These are phyloP conservation scores for Aurelia sp. DNA, from an alignment of 30 jellyfish, hydroid and myxozoan species.

Conservation along the genomic window DNA sequence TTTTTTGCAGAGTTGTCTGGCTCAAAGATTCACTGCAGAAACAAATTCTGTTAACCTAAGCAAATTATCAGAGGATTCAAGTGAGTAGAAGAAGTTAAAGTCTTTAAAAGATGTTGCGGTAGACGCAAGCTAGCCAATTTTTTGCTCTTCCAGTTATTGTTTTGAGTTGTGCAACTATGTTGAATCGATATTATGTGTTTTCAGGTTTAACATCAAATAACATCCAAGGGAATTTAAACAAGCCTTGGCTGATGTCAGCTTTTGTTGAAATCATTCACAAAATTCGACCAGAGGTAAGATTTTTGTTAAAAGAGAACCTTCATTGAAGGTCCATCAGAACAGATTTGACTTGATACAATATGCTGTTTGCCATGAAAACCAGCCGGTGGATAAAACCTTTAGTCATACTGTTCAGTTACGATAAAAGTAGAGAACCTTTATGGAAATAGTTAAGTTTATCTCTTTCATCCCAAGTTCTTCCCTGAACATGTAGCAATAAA, in stretches of 20 bases:
- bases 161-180: not conserved
- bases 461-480: too few relatives aligned
- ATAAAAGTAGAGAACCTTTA: too few relatives aligned
- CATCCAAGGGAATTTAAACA: slow-evolving; percentile 40
- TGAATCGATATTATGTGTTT: not conserved
- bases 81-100: slow-evolving; percentile 2
- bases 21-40: slow-evolving; percentile 46
- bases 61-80: slow-evolving; percentile 51
- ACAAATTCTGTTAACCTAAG: slow-evolving; percentile 57
- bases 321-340: too few relatives aligned
- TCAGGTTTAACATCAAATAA: slow-evolving; percentile 32
- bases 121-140: not conserved
- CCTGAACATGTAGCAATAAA: too few relatives aligned
- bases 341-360: too few relatives aligned
- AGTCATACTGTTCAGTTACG: too few relatives aligned
- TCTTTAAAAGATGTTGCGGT: too few relatives aligned
- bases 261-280: slow-evolving; percentile 41
- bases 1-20: slow-evolving; percentile 57
- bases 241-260: slow-evolving; percentile 63
- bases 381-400: too few relatives aligned
- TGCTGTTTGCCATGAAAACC: too few relatives aligned
- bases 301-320: too few relatives aligned
- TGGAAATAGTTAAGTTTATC: too few relatives aligned
- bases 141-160: not conserved
- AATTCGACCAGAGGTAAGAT: slow-evolving; percentile 44